Conservation (phyloP, 2,797 vertebrate species). For the Malacoctenus gilli region DNA sequence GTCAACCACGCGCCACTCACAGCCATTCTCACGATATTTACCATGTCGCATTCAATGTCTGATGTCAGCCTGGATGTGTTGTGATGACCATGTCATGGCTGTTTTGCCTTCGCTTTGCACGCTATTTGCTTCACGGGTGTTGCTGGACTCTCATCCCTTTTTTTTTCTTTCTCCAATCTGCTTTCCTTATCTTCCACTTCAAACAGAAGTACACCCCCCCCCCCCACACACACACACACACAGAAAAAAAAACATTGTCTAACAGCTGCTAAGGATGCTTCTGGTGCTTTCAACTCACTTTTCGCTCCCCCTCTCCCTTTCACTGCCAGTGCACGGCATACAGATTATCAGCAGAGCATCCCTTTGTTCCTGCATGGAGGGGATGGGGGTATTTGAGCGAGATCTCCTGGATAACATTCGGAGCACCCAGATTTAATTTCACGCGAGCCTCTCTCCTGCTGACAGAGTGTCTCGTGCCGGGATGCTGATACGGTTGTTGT, state of each 20-base stretch:
- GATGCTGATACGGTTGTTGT: slow-evolving; percentile 53
- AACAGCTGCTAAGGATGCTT: slow-evolving; percentile 57
- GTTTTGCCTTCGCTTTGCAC: slow-evolving; percentile 65
- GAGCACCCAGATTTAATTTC: slow-evolving; percentile 73
- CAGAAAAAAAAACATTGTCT: slow-evolving; percentile 71
- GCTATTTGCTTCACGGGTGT: slow-evolving; percentile 49
- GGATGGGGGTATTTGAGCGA: slow-evolving; percentile 83
- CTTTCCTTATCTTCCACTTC: slow-evolving; percentile 71
- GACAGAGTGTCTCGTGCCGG: slow-evolving; percentile 49
- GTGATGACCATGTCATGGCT: slow-evolving; percentile 31
- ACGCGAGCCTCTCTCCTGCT: slow-evolving; percentile 67
- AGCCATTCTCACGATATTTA: slow-evolving; percentile 23
- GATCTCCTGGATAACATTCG: slow-evolving; percentile 77
- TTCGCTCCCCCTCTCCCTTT: slow-evolving; percentile 42
- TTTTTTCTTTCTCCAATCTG: slow-evolving; percentile 54
- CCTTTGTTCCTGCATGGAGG: slow-evolving; percentile 78
- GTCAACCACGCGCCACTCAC: not conserved
- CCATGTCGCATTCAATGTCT: slow-evolving; percentile 28
- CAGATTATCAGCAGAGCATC: slow-evolving; percentile 74
- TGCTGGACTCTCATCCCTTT: slow-evolving; percentile 51
- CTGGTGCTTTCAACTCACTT: slow-evolving; percentile 54
- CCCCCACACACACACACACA: no score
- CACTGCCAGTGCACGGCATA: slow-evolving; percentile 75
- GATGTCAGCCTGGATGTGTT: slow-evolving; percentile 26
- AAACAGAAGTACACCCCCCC: slow-evolving; percentile 66